These are phyloP conservation scores for Patagioenas fasciata DNA, from an alignment of 2,113 vertebrate genomes.

Conservation along the genomic window DNA sequence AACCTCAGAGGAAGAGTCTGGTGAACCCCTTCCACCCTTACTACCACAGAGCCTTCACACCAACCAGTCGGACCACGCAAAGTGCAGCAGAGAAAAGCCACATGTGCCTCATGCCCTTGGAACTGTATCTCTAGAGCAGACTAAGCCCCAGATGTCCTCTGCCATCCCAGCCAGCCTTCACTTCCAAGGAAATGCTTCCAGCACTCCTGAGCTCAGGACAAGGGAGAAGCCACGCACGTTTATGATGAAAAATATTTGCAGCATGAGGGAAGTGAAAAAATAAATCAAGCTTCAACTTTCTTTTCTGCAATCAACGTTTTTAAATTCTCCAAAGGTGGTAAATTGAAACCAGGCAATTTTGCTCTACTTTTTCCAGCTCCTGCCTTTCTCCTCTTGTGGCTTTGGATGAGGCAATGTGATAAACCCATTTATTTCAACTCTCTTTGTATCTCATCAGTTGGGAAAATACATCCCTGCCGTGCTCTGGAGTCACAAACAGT, in stretches of 20 bases:
- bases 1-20: background rate
- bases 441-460: background rate
- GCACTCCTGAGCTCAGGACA: background rate
- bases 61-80: fast-evolving
- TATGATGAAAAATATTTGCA: background rate
- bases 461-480: background rate
- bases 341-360: background rate
- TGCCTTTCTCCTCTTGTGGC: background rate
- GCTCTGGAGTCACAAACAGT: background rate
- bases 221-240: background rate
- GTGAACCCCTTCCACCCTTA: background rate
- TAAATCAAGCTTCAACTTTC: background rate
- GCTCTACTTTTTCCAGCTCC: background rate
- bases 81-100: background rate
- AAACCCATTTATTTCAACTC: background rate
- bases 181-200: background rate
- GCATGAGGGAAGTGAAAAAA: background rate
- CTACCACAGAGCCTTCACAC: background rate
- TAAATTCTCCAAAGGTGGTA: background rate
- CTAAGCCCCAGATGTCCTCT: background rate
- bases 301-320: background rate
- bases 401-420: background rate
- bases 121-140: background rate
- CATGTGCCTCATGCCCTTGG: fast-evolving
- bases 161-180: background rate